Evolutionary conservation across 1,140 invertebrate genomes (phyloP), one percentile per base, ranked within the genome.

Genomic region (Elymnias hypermnestra): DNA sequence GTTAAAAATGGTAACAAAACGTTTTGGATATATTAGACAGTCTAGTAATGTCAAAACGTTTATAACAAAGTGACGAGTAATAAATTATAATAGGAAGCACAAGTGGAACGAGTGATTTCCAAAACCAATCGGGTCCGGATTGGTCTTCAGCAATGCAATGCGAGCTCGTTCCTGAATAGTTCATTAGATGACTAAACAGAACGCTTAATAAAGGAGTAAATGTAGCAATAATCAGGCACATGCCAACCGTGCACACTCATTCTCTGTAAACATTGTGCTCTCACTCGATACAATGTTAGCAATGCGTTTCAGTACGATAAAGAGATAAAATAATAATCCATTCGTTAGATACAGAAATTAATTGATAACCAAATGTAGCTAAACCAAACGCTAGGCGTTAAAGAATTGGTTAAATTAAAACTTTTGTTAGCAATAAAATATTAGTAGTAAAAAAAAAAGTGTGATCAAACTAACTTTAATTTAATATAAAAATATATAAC

Each of bases 151-250:
- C 28, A 44, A 56, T 49, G 22, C 58, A 33, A 55, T 48, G 43
- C 49, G 61, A 47, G 57, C 62, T 61, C 60, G 51, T 43, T 44
- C 49, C 57, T 77, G 74, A 77, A 82, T 82, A 71, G 72, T 78
- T 82, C 72, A 82, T 82, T 73, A 82, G 71, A 68, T 82, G 74
- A 82, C 72, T 72, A 52, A 62, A 66, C 72, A 64, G 38, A 73
- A 64, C 48, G 61, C 63, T 57, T 67, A 67, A 70, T 75, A 72
- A 68, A 66, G 49, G 62, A 47, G 40, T 47, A 49, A 50, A 52
- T 45, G 49, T 42, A 58, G 57, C 63, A 61, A 64, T 57, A 60
- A 63, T 58, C 46, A 54, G 31, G 31, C 28, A 63, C 55, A 58
- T 41, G 23, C 36, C 40, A 53, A 51, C 31, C 23, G 14, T 47